phyloP scores from a whole-genome alignment of 2,113 vertebrate genomes.

The Probosciger aterrimus region DNA sequence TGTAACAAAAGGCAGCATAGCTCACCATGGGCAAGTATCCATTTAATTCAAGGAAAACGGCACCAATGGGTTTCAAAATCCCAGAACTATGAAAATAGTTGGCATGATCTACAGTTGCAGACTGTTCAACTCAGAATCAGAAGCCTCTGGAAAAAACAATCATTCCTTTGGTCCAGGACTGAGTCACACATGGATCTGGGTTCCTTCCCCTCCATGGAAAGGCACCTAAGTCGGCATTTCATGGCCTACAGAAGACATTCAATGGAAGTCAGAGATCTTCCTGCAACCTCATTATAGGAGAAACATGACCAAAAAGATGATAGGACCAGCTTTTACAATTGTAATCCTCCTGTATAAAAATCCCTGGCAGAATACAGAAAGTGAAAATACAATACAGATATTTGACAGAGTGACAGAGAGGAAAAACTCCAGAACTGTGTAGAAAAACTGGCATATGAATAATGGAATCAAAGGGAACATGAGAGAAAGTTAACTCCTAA shows the following conservation, averaged over 20 bases:
- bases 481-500: background rate
- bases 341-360: background rate
- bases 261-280: background rate
- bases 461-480: background rate
- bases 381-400: background rate
- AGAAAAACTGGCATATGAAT: background rate
- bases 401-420: background rate
- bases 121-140: background rate
- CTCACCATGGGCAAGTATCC: background rate
- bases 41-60: background rate
- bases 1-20: fast-evolving
- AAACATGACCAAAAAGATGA: background rate
- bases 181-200: background rate
- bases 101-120: background rate
- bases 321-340: background rate
- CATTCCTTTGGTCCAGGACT: background rate
- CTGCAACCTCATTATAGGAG: background rate
- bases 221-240: background rate
- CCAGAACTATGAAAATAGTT: background rate
- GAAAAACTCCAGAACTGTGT: background rate
- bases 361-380: background rate
- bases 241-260: background rate
- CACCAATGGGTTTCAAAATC: background rate
- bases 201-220: background rate
- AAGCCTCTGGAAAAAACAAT: background rate